Conservation (phyloP, 2,888 invertebrate species). For the Drosophila prolongata region DNA sequence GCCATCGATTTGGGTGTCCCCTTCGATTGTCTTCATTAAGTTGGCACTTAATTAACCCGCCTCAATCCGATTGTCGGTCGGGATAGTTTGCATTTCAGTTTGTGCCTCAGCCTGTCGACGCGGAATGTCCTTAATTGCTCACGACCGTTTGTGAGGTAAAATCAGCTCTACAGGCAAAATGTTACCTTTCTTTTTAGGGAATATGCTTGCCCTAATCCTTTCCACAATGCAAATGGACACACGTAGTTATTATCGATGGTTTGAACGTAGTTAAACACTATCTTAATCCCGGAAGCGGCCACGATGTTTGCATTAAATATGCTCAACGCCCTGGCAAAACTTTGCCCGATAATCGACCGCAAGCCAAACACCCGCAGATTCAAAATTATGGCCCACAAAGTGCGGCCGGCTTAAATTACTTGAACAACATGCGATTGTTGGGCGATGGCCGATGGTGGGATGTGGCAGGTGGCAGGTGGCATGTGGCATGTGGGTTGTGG, state of each 20-base stretch:
- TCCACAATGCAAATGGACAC: neutral
- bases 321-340: slow-evolving; percentile 34
- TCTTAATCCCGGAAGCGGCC: slow-evolving; percentile 22
- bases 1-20: slow-evolving; percentile 42
- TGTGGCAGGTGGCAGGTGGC: neutral
- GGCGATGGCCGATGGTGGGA: neutral
- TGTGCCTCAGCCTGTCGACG: neutral
- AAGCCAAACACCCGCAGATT: slow-evolving; percentile 47
- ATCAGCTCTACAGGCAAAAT: neutral
- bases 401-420: slow-evolving; percentile 42
- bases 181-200: neutral
- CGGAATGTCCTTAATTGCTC: slow-evolving; percentile 10
- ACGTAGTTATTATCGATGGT: slow-evolving; percentile 13
- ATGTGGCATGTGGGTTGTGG: slow-evolving; percentile 5
- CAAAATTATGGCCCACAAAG: slow-evolving; percentile 35
- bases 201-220: neutral
- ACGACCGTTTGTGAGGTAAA: too few species aligned
- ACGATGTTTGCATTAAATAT: slow-evolving; percentile 36
- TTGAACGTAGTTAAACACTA: slow-evolving; percentile 15
- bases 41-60: slow-evolving; percentile 61
- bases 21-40: slow-evolving; percentile 51
- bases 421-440: slow-evolving; percentile 24
- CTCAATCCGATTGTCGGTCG: slow-evolving; percentile 22
- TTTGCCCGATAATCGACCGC: slow-evolving; percentile 42
- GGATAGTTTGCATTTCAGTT: slow-evolving; percentile 11